These are phyloP conservation scores for Iselma pallidipennis DNA, from an alignment of 2,888 invertebrate genomes.

Conservation along the genomic window DNA sequence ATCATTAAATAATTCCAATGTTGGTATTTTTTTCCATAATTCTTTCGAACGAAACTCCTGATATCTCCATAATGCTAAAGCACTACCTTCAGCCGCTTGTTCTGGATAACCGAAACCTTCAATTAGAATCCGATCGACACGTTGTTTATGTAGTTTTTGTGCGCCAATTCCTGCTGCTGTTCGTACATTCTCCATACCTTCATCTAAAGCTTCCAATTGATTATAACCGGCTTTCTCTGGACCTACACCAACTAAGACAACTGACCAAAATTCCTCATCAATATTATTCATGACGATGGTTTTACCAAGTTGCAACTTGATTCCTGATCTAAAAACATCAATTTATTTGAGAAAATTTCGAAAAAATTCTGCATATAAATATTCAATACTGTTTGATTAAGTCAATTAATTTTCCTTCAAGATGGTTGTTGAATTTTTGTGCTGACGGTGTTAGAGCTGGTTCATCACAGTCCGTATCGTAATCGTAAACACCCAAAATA, in stretches of 20 bases:
- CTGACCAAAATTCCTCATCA: constrained; percentile 61
- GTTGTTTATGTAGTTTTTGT: constrained; percentile 55
- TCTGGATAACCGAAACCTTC: constrained; percentile 64
- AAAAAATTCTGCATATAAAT: not conserved
- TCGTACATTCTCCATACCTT: constrained; percentile 70
- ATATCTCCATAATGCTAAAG: constrained; percentile 60
- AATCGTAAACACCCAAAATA: constrained; percentile 62
- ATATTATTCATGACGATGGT: constrained; percentile 64
- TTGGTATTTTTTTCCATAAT: constrained; percentile 56
- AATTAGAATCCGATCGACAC: constrained; percentile 60
- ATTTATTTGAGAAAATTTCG: not conserved
- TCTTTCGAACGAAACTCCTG: constrained; percentile 63
- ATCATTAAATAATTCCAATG: constrained; percentile 60
- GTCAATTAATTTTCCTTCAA: constrained; percentile 59
- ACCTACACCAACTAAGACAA: constrained; percentile 73
- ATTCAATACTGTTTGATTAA: constrained; percentile 57
- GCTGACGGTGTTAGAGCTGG: constrained; percentile 59
- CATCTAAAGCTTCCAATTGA: constrained; percentile 69
- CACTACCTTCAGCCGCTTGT: constrained; percentile 71
- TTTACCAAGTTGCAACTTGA: constrained; percentile 33
- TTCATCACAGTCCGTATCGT: constrained; percentile 41
- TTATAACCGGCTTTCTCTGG: constrained; percentile 64
- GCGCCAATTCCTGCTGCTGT: constrained; percentile 67
- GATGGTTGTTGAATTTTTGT: constrained; percentile 58
- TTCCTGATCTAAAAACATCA: constrained; percentile 8